phyloP scores from a whole-genome alignment of 2,113 vertebrate species.

The Dunckerocampus dactyliophorus region DNA sequence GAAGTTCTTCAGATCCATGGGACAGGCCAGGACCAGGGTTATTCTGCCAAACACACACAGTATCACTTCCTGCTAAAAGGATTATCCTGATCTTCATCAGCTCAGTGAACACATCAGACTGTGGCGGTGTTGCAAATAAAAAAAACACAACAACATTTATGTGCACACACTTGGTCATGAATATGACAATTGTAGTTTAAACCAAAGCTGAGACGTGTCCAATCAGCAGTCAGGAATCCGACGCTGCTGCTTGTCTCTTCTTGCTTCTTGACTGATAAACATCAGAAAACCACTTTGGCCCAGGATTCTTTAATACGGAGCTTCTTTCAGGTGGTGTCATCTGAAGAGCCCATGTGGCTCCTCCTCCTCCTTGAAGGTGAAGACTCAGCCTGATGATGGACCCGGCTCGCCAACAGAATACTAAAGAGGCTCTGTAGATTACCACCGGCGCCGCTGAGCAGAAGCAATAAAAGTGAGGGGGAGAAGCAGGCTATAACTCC shows the following conservation, averaged over 20 bases:
- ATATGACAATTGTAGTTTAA: not conserved
- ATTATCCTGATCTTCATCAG: conserved; percentile 20
- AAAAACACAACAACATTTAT: not conserved
- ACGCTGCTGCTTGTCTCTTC: too few relatives aligned
- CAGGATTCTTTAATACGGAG: too few relatives aligned
- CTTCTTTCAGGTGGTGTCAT: not conserved
- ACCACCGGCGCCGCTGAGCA: conserved; percentile 36
- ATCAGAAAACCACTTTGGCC: too few relatives aligned
- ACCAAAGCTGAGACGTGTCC: not conserved
- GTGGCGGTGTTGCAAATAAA: not conserved
- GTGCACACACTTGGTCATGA: too few relatives aligned
- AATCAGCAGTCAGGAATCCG: too few relatives aligned
- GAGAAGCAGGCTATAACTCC: conserved; percentile 46
- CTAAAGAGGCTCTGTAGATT: conserved; percentile 55
- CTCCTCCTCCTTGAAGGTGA: conserved; percentile 17
- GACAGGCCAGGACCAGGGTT: conserved; percentile 93
- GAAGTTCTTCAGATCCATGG: conserved; percentile 99
- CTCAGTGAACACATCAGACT: not conserved
- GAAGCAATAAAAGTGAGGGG: conserved; percentile 46
- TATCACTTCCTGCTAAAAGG: conserved; percentile 17
- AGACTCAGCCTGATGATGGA: conserved; percentile 41
- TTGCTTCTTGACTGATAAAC: too few relatives aligned
- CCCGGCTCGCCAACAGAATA: conserved; percentile 45
- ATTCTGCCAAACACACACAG: conserved; percentile 74
- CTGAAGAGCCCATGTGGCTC: conserved; percentile 31